A percentile compares a stretch with the other conserved stretches of the same genome.
Conservation (phyloP, 2,797 vertebrate genomes). For the Avahi laniger region DNA sequence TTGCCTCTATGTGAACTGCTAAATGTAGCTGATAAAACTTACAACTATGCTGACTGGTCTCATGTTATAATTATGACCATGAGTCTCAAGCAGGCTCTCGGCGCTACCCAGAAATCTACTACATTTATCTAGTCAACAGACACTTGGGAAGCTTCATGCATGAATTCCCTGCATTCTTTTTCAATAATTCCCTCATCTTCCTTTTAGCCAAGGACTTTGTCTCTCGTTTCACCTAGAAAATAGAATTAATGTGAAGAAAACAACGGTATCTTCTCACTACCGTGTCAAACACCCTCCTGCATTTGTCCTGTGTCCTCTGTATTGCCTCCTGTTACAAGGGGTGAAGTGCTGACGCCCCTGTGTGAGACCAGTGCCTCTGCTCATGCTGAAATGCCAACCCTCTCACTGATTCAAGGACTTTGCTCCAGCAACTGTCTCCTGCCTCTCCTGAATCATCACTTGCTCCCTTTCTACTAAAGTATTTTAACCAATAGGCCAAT, state of each 20-base stretch:
- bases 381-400: not conserved
- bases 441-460: not conserved
- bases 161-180: not conserved
- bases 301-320: not conserved
- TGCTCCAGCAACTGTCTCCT: not conserved
- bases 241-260: not conserved
- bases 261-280: rapidly evolving
- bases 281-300: too few species aligned
- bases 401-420: not conserved
- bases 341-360: too few species aligned
- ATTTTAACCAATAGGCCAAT: not conserved
- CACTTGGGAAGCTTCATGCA: not conserved
- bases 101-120: not conserved
- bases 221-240: not conserved
- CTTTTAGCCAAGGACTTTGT: not conserved
- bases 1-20: not conserved
- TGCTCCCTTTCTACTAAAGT: not conserved
- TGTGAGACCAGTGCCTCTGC: not conserved
- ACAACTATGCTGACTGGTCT: not conserved
- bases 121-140: not conserved
- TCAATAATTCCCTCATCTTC: not conserved
- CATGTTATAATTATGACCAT: not conserved
- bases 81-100: not conserved
- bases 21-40: not conserved
- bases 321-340: not conserved